Evolutionary conservation across 2,113 vertebrate species (phyloP).

Genomic region (Zapornia atra): DNA sequence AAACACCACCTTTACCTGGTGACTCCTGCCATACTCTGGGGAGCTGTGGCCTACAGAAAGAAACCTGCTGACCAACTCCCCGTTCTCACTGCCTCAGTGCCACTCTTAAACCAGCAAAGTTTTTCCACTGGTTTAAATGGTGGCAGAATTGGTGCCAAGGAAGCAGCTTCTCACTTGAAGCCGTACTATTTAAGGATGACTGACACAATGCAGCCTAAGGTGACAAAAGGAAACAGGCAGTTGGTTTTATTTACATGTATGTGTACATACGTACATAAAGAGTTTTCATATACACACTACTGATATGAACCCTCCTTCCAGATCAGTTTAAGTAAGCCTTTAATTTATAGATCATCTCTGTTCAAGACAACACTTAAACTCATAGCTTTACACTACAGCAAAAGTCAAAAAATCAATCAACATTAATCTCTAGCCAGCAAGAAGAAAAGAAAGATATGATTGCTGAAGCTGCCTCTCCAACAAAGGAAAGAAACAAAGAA

Average conservation of each 20-base stretch:
- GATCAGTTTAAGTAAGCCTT: background rate
- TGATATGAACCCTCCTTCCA: background rate
- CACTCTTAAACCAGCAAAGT: background rate
- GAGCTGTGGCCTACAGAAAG: background rate
- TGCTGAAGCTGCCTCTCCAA: background rate
- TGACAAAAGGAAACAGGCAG: background rate
- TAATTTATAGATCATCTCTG: background rate
- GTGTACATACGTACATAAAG: rapidly evolving
- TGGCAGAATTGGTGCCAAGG: background rate
- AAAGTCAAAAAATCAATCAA: background rate
- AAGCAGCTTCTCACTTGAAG: background rate
- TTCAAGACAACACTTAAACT: background rate
- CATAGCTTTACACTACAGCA: background rate
- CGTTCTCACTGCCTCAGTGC: background rate
- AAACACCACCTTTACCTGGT: background rate
- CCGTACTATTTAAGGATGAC: too few species aligned
- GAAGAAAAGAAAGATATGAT: background rate
- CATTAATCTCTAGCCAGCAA: background rate
- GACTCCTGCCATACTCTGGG: background rate
- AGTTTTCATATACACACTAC: background rate
- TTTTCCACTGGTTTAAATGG: background rate
- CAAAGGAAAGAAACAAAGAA: background rate
- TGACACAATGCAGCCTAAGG: background rate
- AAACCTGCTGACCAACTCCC: background rate
- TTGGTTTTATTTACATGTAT: background rate